Conservation (phyloP, 92 coral and sea anemone genomes). For the Metridium senile region DNA sequence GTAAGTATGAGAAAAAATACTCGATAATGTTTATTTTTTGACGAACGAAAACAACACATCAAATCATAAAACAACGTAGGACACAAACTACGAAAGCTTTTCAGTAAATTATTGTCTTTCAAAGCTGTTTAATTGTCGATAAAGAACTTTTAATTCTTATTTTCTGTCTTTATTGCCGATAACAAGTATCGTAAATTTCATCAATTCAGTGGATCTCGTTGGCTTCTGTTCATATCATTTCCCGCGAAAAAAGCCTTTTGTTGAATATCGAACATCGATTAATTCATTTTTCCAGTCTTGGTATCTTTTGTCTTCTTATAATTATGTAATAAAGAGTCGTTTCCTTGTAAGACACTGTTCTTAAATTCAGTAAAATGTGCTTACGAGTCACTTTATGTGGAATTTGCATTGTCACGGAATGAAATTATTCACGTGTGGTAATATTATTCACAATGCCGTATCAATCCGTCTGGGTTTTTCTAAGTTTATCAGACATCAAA, state of each 20-base stretch:
- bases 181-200: too few species aligned
- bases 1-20: constrained; percentile 58
- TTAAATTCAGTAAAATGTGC: too few species aligned
- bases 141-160: too few species aligned
- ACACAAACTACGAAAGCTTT: neutral
- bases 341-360: too few species aligned
- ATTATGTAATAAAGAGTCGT: too few species aligned
- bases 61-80: neutral
- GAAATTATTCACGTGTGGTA: too few species aligned
- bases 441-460: too few species aligned
- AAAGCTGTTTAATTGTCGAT: too few species aligned
- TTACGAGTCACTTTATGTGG: too few species aligned
- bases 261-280: neutral
- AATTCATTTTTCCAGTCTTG: neutral
- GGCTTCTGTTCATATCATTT: neutral
- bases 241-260: neutral
- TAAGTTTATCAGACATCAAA: too few species aligned
- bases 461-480: too few species aligned
- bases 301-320: neutral
- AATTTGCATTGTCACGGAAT: too few species aligned
- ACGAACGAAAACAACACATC: neutral
- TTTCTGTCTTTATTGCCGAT: neutral
- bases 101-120: neutral
- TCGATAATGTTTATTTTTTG: neutral
- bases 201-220: neutral